A percentile compares a stretch with the other conserved stretches of the same genome.
phyloP scores from a whole-genome alignment of 2,888 invertebrate genomes.

The Sesamia inferens region DNA sequence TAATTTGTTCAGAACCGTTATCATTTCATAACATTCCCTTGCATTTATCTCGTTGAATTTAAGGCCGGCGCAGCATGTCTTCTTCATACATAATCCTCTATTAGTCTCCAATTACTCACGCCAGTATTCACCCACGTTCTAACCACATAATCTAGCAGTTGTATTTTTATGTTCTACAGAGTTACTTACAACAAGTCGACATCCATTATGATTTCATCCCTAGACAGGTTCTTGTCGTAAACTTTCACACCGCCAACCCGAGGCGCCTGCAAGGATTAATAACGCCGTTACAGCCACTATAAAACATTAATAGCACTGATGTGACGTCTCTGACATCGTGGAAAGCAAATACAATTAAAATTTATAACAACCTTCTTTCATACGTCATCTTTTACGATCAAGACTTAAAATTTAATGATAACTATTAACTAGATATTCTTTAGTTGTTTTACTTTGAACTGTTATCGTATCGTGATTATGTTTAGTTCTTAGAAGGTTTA shows the following conservation, averaged over 20 bases:
- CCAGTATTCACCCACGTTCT: not conserved
- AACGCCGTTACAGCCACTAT: constrained; percentile 26
- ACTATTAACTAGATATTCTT: constrained; percentile 12
- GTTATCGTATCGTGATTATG: constrained; percentile 16
- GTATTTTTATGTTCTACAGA: not conserved
- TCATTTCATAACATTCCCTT: not conserved
- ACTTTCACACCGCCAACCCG: constrained; percentile 98
- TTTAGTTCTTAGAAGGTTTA: constrained; percentile 1
- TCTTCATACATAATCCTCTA: not conserved
- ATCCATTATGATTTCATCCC: constrained; percentile 99
- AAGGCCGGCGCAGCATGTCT: not conserved
- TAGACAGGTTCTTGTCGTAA: constrained; percentile 97
- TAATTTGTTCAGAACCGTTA: not conserved
- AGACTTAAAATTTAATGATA: constrained; percentile 22
- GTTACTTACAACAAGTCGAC: constrained; percentile 96
- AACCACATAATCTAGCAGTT: not conserved
- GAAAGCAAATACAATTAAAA: constrained; percentile 31
- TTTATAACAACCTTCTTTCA: constrained; percentile 8
- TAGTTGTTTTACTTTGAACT: constrained; percentile 8
- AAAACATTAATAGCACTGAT: constrained; percentile 45
- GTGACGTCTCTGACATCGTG: constrained; percentile 21
- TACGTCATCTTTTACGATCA: constrained; percentile 7
- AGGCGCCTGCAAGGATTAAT: constrained; percentile 92
- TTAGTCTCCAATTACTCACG: too few relatives aligned
- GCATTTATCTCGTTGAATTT: not conserved